Base-by-base conservation (phyloP, 2,888 invertebrate genomes). In the Phymatocera aterrima region DNA sequence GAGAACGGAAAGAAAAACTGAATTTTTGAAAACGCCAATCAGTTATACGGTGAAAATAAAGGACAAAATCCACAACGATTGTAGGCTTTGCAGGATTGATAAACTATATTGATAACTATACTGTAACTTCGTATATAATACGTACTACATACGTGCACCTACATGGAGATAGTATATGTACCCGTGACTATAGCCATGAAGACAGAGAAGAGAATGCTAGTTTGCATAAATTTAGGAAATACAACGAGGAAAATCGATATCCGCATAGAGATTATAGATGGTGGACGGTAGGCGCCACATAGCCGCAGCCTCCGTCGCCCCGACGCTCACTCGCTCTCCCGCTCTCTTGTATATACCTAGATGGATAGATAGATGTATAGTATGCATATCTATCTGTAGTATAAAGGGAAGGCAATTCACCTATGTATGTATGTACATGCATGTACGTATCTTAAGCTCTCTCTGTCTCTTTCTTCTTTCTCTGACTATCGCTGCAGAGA, bases 181-280 rank as follows among this genome's bases (percentile, higher is more conserved):
- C 15, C 65, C n/a, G 37, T n/a, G 70, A 37, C 24, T 48, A 61
- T 4, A 43, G 24, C 81, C 81, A 79, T 64, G 61, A 79, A 64
- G 79, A 80, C 57, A 80, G 80, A 77, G 81, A 74, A 79, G 80
- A 83, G 84, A 83, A 83, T 83, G 87, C 89, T 89, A 88, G 90
- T 90, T 90, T 89, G 90, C 90, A 90, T 90, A 90, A 90, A 90
- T 90, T 90, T 90, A 90, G 90, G 90, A 89, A 90, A 90, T 90
- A 90, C 90, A 89, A 88, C 87, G 88, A 87, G 83, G 89, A 89
- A 89, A 90, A 90, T 90, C 90, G 90, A 90, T 90, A 90, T 90
- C 90, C 89, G 90, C 90, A 90, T 90, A 90, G 90, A 90, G 90
- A 90, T 90, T 90, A 90, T 90, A 90, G 90, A 90, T 90, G 90